phyloP scores from a whole-genome alignment of 1,140 invertebrate species.

The Cydia fagiglandana region DNA sequence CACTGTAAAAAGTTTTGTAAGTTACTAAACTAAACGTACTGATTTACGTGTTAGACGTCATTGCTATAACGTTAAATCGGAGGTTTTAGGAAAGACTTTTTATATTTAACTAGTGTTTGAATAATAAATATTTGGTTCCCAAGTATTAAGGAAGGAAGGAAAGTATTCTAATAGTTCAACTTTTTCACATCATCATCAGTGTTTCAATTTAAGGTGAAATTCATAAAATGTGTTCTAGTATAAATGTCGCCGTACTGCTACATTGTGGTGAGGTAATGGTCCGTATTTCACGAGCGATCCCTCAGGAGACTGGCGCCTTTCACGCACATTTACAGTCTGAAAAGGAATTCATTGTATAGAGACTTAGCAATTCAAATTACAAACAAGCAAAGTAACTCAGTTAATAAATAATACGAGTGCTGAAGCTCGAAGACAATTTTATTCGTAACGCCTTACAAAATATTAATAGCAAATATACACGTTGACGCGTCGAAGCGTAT shows the following conservation, averaged over 20 bases:
- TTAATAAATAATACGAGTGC: not conserved
- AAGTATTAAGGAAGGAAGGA: too few species aligned
- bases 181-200: not conserved
- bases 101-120: too few species aligned
- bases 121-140: too few species aligned
- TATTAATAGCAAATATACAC: constrained; percentile 1
- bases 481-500: not conserved
- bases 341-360: not conserved
- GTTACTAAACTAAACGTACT: too few species aligned
- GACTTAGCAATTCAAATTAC: constrained; percentile 18
- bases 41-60: too few species aligned
- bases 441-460: not conserved
- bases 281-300: constrained; percentile 5
- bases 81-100: too few species aligned
- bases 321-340: not conserved
- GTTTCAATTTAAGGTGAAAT: not conserved
- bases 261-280: constrained; percentile 15
- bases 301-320: not conserved
- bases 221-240: not conserved
- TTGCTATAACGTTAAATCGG: too few species aligned
- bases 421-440: not conserved
- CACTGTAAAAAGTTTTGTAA: too few species aligned
- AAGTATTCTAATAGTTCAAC: too few species aligned
- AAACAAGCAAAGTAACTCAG: not conserved
- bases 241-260: not conserved